These are phyloP conservation scores for Elaphurus davidianus DNA, from an alignment of 2,113 vertebrate species.

Conservation along the genomic window DNA sequence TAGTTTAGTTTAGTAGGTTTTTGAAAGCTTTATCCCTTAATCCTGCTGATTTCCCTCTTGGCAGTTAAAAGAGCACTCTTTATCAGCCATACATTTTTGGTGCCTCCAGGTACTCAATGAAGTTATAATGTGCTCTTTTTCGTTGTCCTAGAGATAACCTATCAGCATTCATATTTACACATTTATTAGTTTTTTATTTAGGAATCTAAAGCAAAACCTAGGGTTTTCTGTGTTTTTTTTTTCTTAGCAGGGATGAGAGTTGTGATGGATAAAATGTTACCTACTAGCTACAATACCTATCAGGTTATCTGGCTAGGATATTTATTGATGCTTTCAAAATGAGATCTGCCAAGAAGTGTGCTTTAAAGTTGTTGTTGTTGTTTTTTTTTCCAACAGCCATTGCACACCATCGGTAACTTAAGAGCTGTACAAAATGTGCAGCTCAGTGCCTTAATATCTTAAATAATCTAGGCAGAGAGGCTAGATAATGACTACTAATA, in stretches of 20 bases:
- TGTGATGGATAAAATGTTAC: background rate
- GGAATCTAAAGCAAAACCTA: slow-evolving; percentile 41
- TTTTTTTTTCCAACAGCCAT: background rate
- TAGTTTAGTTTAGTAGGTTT: slow-evolving; percentile 5
- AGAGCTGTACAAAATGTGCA: background rate
- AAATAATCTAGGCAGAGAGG: slow-evolving; percentile 21
- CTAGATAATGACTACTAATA: slow-evolving; percentile 8
- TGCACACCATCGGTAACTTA: background rate
- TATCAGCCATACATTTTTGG: background rate
- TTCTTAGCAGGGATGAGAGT: background rate
- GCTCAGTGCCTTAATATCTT: background rate
- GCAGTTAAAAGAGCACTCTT: slow-evolving; percentile 34
- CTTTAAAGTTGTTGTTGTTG: background rate
- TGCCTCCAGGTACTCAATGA: background rate
- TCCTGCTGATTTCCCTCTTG: slow-evolving; percentile 16
- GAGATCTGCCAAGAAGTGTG: slow-evolving; percentile 10
- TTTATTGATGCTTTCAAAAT: slow-evolving; percentile 34
- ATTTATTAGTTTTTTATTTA: slow-evolving; percentile 23
- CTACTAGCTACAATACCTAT: background rate
- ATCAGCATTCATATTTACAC: background rate
- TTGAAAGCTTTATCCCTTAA: slow-evolving; percentile 26
- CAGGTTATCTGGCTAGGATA: background rate
- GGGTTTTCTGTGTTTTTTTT: background rate
- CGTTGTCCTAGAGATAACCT: slow-evolving; percentile 6
- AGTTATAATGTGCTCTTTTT: slow-evolving; percentile 36